Evolutionary conservation across 2,797 vertebrate species (phyloP).

Genomic region (Periophthalmus magnuspinnatus): DNA sequence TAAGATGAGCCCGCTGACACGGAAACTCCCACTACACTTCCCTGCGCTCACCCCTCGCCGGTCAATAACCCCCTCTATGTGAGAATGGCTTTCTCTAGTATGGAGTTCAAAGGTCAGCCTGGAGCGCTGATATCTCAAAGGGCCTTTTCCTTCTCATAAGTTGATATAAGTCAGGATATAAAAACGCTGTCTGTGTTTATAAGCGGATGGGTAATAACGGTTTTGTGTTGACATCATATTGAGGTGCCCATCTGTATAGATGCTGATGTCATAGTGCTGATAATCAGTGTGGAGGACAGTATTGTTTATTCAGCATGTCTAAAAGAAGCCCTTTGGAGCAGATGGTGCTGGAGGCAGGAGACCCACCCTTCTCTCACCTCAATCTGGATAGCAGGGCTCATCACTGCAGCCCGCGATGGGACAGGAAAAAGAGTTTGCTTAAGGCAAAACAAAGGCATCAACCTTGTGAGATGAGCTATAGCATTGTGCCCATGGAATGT

Average conservation of each 20-base stretch:
- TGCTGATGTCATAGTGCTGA: constrained; percentile 64
- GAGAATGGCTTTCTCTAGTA: constrained; percentile 38
- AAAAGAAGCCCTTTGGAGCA: constrained; percentile 75
- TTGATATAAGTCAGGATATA: constrained; percentile 21
- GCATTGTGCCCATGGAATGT: constrained; percentile 33
- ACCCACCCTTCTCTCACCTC: constrained; percentile 75
- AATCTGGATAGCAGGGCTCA: constrained; percentile 71
- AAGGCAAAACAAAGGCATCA: constrained; percentile 56
- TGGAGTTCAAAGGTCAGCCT: constrained; percentile 59
- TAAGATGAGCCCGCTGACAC: constrained; percentile 74
- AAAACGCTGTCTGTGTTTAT: constrained; percentile 22
- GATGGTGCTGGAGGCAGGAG: constrained; percentile 80
- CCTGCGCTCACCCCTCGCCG: constrained; percentile 36
- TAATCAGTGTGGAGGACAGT: constrained; percentile 61
- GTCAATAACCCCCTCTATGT: constrained; percentile 36
- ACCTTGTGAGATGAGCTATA: constrained; percentile 33
- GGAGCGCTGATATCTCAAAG: constrained; percentile 50
- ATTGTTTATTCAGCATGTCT: constrained; percentile 79
- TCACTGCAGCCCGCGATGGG: constrained; percentile 51
- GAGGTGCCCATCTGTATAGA: constrained; percentile 53
- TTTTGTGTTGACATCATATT: constrained; percentile 5
- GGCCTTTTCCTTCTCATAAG: constrained; percentile 33
- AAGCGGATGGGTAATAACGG: neutral
- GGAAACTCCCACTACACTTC: constrained; percentile 65
- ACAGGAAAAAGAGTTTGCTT: constrained; percentile 62